Percentiles rank a stretch among this genome's conserved stretches.
phyloP scores from a whole-genome alignment of 2,888 invertebrate species.

The Eurytoma californica region DNA sequence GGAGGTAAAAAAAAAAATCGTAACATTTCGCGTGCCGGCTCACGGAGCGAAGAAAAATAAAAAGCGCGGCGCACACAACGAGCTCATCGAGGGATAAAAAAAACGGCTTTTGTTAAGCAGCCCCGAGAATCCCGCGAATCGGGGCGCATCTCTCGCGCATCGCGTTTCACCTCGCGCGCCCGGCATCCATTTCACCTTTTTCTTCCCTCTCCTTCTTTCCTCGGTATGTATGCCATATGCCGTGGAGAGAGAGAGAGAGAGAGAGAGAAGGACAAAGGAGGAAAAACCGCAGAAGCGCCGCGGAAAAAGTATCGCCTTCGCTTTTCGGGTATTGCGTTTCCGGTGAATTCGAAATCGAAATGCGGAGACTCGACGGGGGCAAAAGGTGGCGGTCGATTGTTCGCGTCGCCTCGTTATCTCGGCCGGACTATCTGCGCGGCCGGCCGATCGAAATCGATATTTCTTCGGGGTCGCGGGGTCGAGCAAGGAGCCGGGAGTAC shows the following conservation, averaged over 20 bases:
- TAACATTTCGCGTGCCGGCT: constrained; percentile 46
- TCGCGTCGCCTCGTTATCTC: constrained; percentile 14
- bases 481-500: neutral
- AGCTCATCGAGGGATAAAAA: constrained; percentile 55
- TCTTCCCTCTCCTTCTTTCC: constrained; percentile 19
- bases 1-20: constrained; percentile 20
- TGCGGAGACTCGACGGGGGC: constrained; percentile 32
- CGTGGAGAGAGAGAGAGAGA: neutral
- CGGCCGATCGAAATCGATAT: constrained; percentile 27
- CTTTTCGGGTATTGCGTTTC: constrained; percentile 56
- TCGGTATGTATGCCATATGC: neutral
- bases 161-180: constrained; percentile 40
- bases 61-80: constrained; percentile 60
- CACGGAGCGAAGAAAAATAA: constrained; percentile 42
- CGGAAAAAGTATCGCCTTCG: constrained; percentile 48
- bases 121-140: constrained; percentile 43
- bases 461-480: neutral
- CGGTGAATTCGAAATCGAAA: constrained; percentile 57
- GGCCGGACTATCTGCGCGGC: constrained; percentile 23
- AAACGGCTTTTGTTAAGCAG: constrained; percentile 40
- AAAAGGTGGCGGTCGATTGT: constrained; percentile 39
- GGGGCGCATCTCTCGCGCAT: constrained; percentile 48
- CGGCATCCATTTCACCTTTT: neutral
- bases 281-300: constrained; percentile 15
- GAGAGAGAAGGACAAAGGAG: constrained; percentile 24